These are phyloP conservation scores for Apeira syringaria DNA, from an alignment of 2,888 invertebrate species.

Conservation along the genomic window DNA sequence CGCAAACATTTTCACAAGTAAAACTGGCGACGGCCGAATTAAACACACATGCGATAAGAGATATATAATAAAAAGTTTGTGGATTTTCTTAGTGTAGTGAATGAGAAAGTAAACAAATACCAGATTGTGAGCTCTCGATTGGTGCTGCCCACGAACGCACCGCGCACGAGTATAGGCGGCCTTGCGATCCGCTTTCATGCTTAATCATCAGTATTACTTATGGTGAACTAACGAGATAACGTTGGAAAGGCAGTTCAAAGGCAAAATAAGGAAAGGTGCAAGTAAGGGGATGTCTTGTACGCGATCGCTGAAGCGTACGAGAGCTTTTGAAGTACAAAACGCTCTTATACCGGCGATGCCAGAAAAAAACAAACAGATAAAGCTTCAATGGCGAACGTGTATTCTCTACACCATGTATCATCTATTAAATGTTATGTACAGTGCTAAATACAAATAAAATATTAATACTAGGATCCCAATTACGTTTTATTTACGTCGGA, in stretches of 20 bases:
- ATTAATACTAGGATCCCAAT: constrained; percentile 36
- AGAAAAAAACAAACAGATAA: constrained; percentile 82
- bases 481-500: constrained; percentile 41
- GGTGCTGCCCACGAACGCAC: constrained; percentile 79
- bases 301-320: constrained; percentile 49
- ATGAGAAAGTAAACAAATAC: constrained; percentile 39
- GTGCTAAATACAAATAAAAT: constrained; percentile 42
- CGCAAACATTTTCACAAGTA: too few relatives aligned
- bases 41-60: constrained; percentile 23
- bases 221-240: constrained; percentile 38
- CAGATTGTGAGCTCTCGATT: constrained; percentile 75
- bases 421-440: constrained; percentile 44
- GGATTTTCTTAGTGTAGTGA: constrained; percentile 54
- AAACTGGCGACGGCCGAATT: constrained; percentile 29
- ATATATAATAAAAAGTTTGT: constrained; percentile 35
- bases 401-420: constrained; percentile 46
- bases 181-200: constrained; percentile 75
- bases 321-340: constrained; percentile 50
- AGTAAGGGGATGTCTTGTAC: constrained; percentile 53
- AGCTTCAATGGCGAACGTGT: constrained; percentile 65
- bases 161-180: constrained; percentile 45
- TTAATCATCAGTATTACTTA: constrained; percentile 63
- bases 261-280: constrained; percentile 76
- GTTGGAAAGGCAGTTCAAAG: constrained; percentile 70
- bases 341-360: constrained; percentile 75